Percentiles rank a stretch among this genome's conserved stretches.
Conservation (phyloP, 1,140 invertebrate genomes). For the Drosophila biarmipes region DNA sequence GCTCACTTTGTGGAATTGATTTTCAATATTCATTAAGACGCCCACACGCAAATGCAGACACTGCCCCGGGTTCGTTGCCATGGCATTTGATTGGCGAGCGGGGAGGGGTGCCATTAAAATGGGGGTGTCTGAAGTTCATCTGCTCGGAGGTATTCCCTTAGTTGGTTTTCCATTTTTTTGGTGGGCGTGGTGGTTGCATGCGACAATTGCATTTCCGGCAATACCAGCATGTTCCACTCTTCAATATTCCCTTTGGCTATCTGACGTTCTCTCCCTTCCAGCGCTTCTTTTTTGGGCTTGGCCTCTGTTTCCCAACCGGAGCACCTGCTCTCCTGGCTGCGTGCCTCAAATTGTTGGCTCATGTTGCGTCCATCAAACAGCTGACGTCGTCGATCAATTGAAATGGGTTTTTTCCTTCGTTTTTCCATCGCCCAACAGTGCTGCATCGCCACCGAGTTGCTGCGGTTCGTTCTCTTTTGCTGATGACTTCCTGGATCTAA, state of each 20-base stretch:
- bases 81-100: constrained; percentile 1
- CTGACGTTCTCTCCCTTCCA: constrained; percentile 5
- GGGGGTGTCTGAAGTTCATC: constrained; percentile 24
- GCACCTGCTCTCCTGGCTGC: constrained; percentile 63
- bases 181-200: constrained; percentile 64
- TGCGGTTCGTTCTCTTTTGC: constrained; percentile 30
- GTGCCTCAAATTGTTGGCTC: constrained; percentile 73
- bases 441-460: constrained; percentile 19
- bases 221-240: constrained; percentile 43
- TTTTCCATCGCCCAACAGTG: constrained; percentile 1
- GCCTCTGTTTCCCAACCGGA: constrained; percentile 15
- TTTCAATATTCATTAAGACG: constrained; percentile 66
- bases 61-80: constrained; percentile 31
- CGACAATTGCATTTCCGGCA: constrained; percentile 80
- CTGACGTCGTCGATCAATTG: constrained; percentile 70
- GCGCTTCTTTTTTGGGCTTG: constrained; percentile 14
- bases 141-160: constrained; percentile 25
- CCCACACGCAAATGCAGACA: constrained; percentile 37
- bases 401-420: constrained; percentile 24
- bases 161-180: constrained; percentile 36
- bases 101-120: constrained; percentile 1
- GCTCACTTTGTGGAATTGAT: constrained; percentile 64
- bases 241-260: constrained; percentile 16
- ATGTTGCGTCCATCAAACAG: constrained; percentile 60
- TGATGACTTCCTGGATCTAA: constrained; percentile 51